phyloP scores from a whole-genome alignment of 2,888 invertebrate species.

The Meteorus colon region DNA sequence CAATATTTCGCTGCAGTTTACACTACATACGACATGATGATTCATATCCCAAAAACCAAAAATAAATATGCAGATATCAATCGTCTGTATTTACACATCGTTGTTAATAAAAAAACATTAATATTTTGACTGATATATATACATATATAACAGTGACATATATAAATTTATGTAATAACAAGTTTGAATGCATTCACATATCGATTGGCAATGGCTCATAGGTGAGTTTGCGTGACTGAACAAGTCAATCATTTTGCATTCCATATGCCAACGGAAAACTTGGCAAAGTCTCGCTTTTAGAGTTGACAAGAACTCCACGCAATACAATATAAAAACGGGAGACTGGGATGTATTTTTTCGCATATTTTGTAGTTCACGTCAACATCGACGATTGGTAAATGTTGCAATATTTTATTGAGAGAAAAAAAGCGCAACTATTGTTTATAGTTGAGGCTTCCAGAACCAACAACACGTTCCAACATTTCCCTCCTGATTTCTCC shows the following conservation, averaged over 20 bases:
- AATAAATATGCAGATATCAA: constrained; percentile 1
- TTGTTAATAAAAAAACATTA: neutral
- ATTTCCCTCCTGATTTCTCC: neutral
- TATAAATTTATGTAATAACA: neutral
- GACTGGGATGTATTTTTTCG: neutral
- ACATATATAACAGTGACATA: neutral
- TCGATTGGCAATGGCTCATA: neutral
- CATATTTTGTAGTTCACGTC: neutral
- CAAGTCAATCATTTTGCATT: constrained; percentile 7
- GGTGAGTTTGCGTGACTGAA: neutral
- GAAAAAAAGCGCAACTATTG: constrained; percentile 1
- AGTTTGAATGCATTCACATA: neutral
- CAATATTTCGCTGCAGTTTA: neutral
- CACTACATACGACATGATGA: neutral
- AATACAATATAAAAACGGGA: neutral
- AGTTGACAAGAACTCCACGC: neutral
- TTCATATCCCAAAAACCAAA: neutral
- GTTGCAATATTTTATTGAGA: constrained; percentile 21
- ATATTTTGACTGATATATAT: no score
- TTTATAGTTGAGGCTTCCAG: neutral
- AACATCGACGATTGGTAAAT: constrained; percentile 17
- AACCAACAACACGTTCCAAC: neutral
- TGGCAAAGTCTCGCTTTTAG: neutral
- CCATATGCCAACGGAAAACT: neutral
- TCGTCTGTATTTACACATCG: neutral